Evolutionary conservation across 2,797 vertebrate species (phyloP), one percentile per base, ranked within the genome.

Genomic region (Crenuchus spilurus): DNA sequence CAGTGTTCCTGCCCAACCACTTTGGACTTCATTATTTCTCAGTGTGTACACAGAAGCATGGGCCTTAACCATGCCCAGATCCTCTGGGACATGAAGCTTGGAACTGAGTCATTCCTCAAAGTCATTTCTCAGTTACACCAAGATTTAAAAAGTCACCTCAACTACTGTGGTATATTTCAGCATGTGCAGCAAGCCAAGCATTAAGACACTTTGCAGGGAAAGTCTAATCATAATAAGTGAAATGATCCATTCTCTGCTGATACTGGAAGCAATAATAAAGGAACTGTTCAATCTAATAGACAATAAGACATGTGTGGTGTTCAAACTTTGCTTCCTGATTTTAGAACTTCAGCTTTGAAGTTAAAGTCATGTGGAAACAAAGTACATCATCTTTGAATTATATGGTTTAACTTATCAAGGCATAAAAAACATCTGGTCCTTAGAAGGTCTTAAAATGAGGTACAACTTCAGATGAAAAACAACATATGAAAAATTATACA

Each of bases 71-170:
- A 18, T 54, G 31, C 60, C 57, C 26, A 72, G 54, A 72, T 80
- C 78, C 83, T 77, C 64, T 66, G 20, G 60, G 83, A 84, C 42
- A 57, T 37, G 49, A 24, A 61, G 60, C 86, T 82, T 75, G 65
- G 37, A 86, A 83, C 76, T 66, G 61, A 67, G 78, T 80, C 82
- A 57, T 79, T 74, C 73, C 78, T 74, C 72, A 67, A 72, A 87
- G 79, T 84, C 73, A 71, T 60, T 60, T 60, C 44, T 51, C 42
- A 66, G 42, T 70, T 67, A 30, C 18, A 49, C 70, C 42, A 44
- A 75, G 42, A 73, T 58, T 70, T 33, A 24, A 66, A 80, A 72
- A 33, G 64, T 71, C 52, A 77, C 69, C 61, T 60, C 52, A 16
- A 51, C 41, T 65, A 9, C 37, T 20, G 41, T 76, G 30, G 10